Conservation (phyloP, 2,888 invertebrate genomes). For the Dicycla oo region DNA sequence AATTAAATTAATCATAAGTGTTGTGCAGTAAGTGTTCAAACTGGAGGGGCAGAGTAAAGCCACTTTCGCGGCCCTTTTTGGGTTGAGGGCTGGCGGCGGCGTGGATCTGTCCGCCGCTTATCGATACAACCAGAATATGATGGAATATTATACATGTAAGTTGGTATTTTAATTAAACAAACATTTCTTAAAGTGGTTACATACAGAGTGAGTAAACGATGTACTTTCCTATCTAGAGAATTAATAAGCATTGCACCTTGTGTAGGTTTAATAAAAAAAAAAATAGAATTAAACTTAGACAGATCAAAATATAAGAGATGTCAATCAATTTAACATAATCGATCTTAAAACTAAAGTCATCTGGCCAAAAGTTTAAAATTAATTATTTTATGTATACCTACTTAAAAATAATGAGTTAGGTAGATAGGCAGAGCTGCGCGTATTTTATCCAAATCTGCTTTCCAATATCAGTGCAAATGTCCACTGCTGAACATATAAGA, state of each 20-base stretch:
- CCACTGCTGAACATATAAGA: background rate
- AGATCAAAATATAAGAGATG: no score
- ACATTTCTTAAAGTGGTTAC: background rate
- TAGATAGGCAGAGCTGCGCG: background rate
- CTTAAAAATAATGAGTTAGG: background rate
- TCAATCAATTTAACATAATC: no score
- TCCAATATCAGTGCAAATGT: background rate
- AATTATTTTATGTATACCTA: no score
- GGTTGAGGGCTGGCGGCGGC: slow-evolving; percentile 92
- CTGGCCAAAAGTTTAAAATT: no score
- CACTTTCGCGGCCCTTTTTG: slow-evolving; percentile 92
- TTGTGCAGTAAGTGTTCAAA: slow-evolving; percentile 83
- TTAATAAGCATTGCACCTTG: no score
- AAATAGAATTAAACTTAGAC: no score
- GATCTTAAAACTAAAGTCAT: no score
- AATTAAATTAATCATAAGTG: slow-evolving; percentile 69
- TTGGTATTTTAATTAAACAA: slow-evolving; percentile 39
- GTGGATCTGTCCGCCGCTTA: slow-evolving; percentile 98
- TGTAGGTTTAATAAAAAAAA: no score
- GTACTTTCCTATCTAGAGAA: no score
- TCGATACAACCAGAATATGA: slow-evolving; percentile 99
- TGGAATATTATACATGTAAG: slow-evolving; percentile 99
- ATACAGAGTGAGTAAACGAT: background rate
- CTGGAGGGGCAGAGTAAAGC: slow-evolving; percentile 92
- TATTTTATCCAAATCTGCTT: background rate